Base-by-base conservation (phyloP, 2,797 vertebrate species). In the Erpetoichthys calabaricus region DNA sequence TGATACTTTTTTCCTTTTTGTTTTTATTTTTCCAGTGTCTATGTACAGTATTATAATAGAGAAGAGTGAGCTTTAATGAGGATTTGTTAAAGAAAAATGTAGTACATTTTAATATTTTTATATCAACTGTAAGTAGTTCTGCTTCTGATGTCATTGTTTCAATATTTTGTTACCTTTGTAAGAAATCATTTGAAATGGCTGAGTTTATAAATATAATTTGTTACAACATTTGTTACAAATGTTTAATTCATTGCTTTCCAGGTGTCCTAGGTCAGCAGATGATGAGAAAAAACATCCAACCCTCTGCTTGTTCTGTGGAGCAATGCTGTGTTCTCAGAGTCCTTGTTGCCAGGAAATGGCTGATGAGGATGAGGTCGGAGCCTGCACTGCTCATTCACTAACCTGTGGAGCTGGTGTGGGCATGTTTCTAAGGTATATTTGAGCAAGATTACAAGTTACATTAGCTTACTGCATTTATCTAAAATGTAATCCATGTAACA, bases 351-450 rank as follows among this genome's bases (percentile, higher is more conserved):
- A 95, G 74, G 89, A 86, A 57, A 67, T 90, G 55, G 79, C 97
- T 63, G 90, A 97, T 45, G 92, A 91, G 41, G 93, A 96, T 59
- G 90, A 92, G 42, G 71, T 98, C 58, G 95, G 95, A 56, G 94
- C 95, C 4, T 97, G 96, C 67, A 92, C 91, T 3, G 91, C 86
- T 55, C 96, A 99, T 2, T 89, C 96, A 57, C 80, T 92, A 57
- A 81, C 82, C 0, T 99, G 95, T 67, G 96, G 93, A 53, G 94
- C 94, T 47, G 96, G 95, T 67, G 88, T 98, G 58, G 95, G 96
- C 66, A 91, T 99, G 80, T 97, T 98, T 75, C 88, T 99, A 57
- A 91, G 92, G 95, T 99, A 65, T 68, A 85, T 78, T 8, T 3
- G 45, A 45, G 25, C 25, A 25, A 25, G 25, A 25, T 25, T 25